Evolutionary conservation across 2,888 invertebrate species (phyloP), one percentile per base, ranked within the genome.

Genomic region (Calameuta idolon): DNA sequence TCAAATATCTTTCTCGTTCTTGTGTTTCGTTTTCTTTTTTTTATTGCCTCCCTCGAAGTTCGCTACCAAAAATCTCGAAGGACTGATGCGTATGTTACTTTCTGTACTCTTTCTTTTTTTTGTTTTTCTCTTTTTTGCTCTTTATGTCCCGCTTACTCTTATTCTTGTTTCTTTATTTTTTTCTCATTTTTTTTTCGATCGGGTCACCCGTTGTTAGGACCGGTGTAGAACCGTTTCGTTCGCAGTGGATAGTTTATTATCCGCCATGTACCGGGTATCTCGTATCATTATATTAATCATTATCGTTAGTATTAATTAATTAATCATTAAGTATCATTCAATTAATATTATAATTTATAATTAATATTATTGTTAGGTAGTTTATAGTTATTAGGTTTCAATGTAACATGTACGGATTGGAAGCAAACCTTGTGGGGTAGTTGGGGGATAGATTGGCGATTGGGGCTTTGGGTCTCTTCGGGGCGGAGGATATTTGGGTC

Each of bases 281-380:
- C 88, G 87, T 86, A 83, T 83, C 71, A 33, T 71, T 71, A 71
- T 79, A 82, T 83, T 82, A 80, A 82, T 85, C 83, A 85, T 87
- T 87, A 87, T 86, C 81, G 84, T 87, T 88, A 87, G 11, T 73
- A 86, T 88, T 88, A 86, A 76, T 83, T 87, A 86, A 86, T 89
- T 88, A 87, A 86, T 88, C 85, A 84, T 89, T 86, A 88, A 82
- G 85, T 88, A 34, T 87, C 86, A 88, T 89, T 89, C 84, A 88
- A 87, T 90, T 89, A 90, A 89, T 89, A 89, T 82, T 89, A 89
- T 89, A 89, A 90, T 84, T 89, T 87, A 89, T 87, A 83, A 80
- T 89, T 89, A 89, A 87, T 85, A 88, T 90, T 89, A 90, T 90
- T 89, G 88, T 90, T 89, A 90, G 88, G 88, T 90, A 89, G 88